These are phyloP conservation scores for Scaptomyza polygonia DNA, from an alignment of 2,888 invertebrate genomes.

Conservation along the genomic window DNA sequence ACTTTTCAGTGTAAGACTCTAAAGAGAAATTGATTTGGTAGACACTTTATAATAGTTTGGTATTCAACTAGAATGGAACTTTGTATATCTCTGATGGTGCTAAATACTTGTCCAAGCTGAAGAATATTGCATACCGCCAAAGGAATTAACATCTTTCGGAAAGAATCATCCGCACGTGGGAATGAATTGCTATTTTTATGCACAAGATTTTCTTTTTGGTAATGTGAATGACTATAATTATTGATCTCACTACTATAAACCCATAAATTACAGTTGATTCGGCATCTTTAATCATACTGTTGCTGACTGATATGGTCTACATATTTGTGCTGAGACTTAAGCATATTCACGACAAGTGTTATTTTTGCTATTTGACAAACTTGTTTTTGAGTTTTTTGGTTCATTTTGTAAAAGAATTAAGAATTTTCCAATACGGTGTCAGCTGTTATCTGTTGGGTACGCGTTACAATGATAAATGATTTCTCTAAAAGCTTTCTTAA, in stretches of 20 bases:
- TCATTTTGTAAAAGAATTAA: background rate
- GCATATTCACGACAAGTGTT: constrained; percentile 89
- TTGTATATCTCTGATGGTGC: constrained; percentile 7
- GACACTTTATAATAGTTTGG: background rate
- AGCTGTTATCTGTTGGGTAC: background rate
- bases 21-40: background rate
- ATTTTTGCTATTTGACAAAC: constrained; percentile 89
- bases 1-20: constrained; percentile 21
- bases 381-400: constrained; percentile 85
- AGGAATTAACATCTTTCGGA: background rate
- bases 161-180: background rate
- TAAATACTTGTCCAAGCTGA: background rate
- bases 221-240: background rate
- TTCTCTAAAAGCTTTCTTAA: background rate
- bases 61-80: constrained; percentile 20
- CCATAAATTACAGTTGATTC: background rate
- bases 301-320: constrained; percentile 85
- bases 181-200: background rate
- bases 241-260: background rate
- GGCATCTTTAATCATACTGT: background rate
- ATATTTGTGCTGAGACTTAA: constrained; percentile 88
- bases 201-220: background rate
- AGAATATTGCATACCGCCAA: constrained; percentile 26
- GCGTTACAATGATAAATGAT: background rate
- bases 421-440: constrained; percentile 85